A percentile compares a stretch with the other conserved stretches of the same genome.
These are phyloP conservation scores for Sanderia malayensis DNA, from an alignment of 30 jellyfish, hydroid and myxozoan species.

Conservation along the genomic window DNA sequence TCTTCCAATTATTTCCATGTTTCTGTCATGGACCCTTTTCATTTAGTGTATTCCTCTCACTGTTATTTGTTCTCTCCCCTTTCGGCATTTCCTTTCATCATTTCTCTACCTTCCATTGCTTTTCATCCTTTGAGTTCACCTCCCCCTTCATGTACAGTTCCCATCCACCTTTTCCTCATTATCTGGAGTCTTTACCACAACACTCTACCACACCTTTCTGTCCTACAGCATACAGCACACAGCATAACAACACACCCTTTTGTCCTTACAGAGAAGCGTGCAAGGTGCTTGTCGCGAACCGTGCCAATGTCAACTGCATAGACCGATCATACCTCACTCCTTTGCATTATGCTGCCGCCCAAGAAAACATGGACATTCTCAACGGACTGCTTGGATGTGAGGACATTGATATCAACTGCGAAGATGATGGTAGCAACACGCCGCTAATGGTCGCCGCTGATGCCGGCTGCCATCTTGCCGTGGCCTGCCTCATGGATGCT, in stretches of 20 bases:
- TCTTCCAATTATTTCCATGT: too few species aligned
- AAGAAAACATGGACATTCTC: conserved; percentile 14
- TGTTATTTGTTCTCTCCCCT: too few species aligned
- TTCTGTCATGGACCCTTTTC: too few species aligned
- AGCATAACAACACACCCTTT: too few species aligned
- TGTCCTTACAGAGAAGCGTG: conserved; percentile 29
- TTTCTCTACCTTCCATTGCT: too few species aligned
- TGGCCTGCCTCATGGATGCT: conserved; percentile 19
- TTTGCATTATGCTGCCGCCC: conserved; percentile 41
- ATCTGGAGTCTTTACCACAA: too few species aligned
- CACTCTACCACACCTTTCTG: too few species aligned
- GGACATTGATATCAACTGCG: conserved; percentile 4
- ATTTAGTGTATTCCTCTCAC: not conserved
- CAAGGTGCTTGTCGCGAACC: conserved; percentile 3
- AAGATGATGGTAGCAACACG: conserved; percentile 40
- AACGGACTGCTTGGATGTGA: not conserved
- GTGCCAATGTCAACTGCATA: conserved; percentile 7
- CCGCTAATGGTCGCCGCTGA: conserved; percentile 51
- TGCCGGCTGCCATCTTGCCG: conserved; percentile 30
- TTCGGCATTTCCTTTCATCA: too few species aligned
- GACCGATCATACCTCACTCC: conserved; percentile 43
- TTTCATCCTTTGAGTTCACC: too few species aligned
- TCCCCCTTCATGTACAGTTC: too few species aligned
- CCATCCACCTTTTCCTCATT: too few species aligned
- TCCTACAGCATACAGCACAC: too few species aligned